phyloP scores from a whole-genome alignment of 2,797 vertebrate genomes.

The Coreius guichenoti region DNA sequence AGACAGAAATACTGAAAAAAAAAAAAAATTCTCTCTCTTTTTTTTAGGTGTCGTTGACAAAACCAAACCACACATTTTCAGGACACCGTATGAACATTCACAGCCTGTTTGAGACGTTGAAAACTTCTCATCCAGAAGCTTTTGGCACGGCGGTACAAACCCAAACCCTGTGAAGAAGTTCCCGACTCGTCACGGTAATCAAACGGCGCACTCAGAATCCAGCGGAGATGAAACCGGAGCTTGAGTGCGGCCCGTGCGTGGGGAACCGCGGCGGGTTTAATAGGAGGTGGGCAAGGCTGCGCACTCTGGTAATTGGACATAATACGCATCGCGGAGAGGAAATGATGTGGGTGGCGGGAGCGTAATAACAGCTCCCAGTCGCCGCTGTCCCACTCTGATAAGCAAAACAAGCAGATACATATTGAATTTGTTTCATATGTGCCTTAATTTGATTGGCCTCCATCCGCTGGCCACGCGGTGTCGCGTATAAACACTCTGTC shows the following conservation, averaged over 20 bases:
- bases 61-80: background rate
- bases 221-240: background rate
- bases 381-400: conserved; percentile 58
- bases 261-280: conserved; percentile 11
- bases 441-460: conserved; percentile 66
- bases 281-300: conserved; percentile 42
- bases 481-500: conserved; percentile 66
- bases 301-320: conserved; percentile 59
- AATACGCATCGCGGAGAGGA: conserved; percentile 57
- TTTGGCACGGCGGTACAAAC: background rate
- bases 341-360: conserved; percentile 59
- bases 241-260: background rate
- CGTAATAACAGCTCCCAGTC: conserved; percentile 42
- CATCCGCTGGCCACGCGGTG: conserved; percentile 53
- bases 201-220: background rate
- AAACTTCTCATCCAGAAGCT: background rate
- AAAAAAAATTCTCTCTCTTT: background rate
- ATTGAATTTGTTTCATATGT: conserved; percentile 70
- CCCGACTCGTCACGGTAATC: background rate
- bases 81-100: background rate
- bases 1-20: background rate
- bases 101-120: background rate
- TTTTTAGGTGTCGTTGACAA: background rate
- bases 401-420: conserved; percentile 66
- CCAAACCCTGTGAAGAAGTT: background rate